Base-by-base conservation (phyloP, 2,113 vertebrate genomes). In the Guaruba guarouba region DNA sequence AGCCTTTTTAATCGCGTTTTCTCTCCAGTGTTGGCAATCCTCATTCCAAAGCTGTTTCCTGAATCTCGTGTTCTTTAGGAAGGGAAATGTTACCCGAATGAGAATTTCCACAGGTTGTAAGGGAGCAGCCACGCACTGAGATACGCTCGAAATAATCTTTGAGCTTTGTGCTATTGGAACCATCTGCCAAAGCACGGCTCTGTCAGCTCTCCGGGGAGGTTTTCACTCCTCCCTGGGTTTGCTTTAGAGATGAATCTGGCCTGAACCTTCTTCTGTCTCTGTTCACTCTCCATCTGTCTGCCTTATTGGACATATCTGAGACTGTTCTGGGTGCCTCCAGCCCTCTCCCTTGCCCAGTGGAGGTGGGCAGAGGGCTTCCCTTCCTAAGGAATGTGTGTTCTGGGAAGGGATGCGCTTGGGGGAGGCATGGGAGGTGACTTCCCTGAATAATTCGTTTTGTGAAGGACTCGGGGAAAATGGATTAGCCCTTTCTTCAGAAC, bases 161-260 rank as follows among this genome's bases (percentile, higher is more conserved):
- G n/a, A 87, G 93, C 89, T 94, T 33, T 39, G 6, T 67, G 90
- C 19, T 88, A 66, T 41, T 46, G 64, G 93, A 86, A 27, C 93
- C 96, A 93, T 96, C 95, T 96, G 92, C 88, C 92, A n/a, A 69
- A 73, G 74, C 87, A 23, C 13, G 6, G 91, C 78, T 90, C 93
- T 0, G 1, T 44, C 95, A 83, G 63, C 88, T 87, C 88, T 68
- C 86, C 4, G 73, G 75, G 69, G 92, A 76, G 69, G 62, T 6
- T 14, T 84, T 79, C 62, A 55, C 86, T 85, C 83, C 92, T 95
- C 86, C 67, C 74, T 66, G 70, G 70, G 77, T 81, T 76, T 91
- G 92, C 46, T 88, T 89, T 69, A 83, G 1, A 70, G 64, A 66
- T 75, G 96, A 80, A 37, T 90, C 77, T 93, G 75, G 9, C 71